Evolutionary conservation across 2,888 invertebrate genomes (phyloP), one percentile per base, ranked within the genome.

Genomic region (Drosophila diplacantha): DNA sequence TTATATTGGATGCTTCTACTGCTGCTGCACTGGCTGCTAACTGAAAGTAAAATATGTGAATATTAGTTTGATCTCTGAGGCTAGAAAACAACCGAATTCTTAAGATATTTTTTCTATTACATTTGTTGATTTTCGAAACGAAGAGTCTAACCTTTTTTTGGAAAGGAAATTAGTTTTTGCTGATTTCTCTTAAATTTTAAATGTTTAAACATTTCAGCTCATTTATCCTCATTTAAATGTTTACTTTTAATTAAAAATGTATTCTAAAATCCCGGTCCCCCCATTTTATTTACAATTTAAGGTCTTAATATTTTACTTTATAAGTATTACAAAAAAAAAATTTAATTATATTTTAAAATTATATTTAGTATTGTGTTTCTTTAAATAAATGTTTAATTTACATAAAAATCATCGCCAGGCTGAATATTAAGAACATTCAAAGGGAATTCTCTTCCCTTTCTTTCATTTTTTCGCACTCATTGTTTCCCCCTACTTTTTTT

Each of bases 1-100:
- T 69, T 66, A 59, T 57, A 37, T 37, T 24, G 59, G 50, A 43
- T 43, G 22, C 59, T 41, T 43, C 34, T 68, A 41, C 60, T 51
- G 41, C 67, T 65, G 64, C 32, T 53, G 24, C 31, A 38, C 37
- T 58, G 51, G 60, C 59, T 69, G 69, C 38, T 68, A 52, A 49
- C 71, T 64, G 67, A 43, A 67, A 56, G 24, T 8, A 3, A 9
- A 46, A 20, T n/a, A 41, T 11, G 11, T 5, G 6, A 4, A 6
- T 18, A 46, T 31, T 46, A 46, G 29, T 44, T 18, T 8, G 1
- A 16, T 44, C 3, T 22, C 5, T 22, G 8, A 0, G 4, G 7
- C 4, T 29, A 3, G 7, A 12, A 18, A 44, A 8, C 18, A 12
- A 43, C 1, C 2, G 18, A 29, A 3, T 7, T 5, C 11, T 16